These are phyloP conservation scores for Narcine bancroftii DNA, from an alignment of 2,113 vertebrate species.

Conservation along the genomic window DNA sequence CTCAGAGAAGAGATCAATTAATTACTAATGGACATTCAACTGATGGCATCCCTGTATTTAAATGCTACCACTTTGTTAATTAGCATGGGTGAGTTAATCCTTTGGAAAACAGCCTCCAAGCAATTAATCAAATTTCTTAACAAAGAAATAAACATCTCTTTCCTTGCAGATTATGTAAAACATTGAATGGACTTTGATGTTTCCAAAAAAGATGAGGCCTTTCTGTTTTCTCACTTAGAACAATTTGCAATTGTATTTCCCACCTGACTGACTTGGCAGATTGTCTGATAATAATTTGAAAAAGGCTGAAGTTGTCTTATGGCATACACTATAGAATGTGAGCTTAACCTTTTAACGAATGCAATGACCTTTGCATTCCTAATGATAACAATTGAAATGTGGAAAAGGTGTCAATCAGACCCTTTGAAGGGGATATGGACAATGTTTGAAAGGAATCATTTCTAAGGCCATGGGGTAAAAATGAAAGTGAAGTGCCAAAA, in stretches of 20 bases:
- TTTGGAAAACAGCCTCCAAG: slow-evolving; percentile 29
- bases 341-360: slow-evolving; percentile 3
- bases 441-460: too few species aligned
- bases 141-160: slow-evolving; percentile 2
- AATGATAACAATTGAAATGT: background rate
- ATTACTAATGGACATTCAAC: background rate
- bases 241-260: background rate
- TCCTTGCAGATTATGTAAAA: slow-evolving; percentile 16
- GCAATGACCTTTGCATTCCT: background rate
- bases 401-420: too few species aligned
- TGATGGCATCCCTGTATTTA: slow-evolving; percentile 22
- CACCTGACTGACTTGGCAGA: background rate
- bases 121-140: slow-evolving; percentile 35
- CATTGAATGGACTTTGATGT: slow-evolving; percentile 7
- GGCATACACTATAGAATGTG: background rate
- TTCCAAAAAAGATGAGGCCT: background rate
- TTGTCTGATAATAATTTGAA: background rate
- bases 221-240: background rate
- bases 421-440: too few species aligned
- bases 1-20: slow-evolving; percentile 4
- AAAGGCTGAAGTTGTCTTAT: background rate
- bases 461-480: too few species aligned
- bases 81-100: slow-evolving; percentile 21
- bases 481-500: too few species aligned
- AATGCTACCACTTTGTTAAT: slow-evolving; percentile 16